phyloP scores from a whole-genome alignment of 2,797 vertebrate species.

The Syngnathus acus region DNA sequence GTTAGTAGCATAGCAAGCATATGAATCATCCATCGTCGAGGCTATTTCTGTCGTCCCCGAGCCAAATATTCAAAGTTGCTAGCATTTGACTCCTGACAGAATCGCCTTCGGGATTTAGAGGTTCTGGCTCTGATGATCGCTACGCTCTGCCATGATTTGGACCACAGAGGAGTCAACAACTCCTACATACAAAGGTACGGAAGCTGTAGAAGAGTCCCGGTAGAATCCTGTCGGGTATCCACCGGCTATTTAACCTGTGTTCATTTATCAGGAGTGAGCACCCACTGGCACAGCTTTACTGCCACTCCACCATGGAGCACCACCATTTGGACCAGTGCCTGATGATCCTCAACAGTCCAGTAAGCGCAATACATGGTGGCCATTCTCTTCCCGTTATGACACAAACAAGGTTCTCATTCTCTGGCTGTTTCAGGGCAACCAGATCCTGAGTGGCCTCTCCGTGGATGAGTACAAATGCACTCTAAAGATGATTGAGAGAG shows the following conservation, averaged over 20 bases:
- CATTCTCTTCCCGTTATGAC: not conserved
- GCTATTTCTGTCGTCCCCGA: not conserved
- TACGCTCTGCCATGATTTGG: constrained; percentile 89
- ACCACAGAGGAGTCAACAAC: constrained; percentile 98
- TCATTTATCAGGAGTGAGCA: constrained; percentile 82
- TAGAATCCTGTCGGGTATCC: constrained; percentile 1
- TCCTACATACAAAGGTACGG: constrained; percentile 89
- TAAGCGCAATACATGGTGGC: constrained; percentile 54
- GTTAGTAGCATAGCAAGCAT: constrained; percentile 50
- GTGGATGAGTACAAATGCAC: constrained; percentile 90
- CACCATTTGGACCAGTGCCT: constrained; percentile 98
- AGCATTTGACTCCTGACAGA: constrained; percentile 52
- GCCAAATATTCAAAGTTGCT: not conserved
- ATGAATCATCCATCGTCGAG: not conserved
- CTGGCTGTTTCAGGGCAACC: constrained; percentile 77
- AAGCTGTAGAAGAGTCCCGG: not conserved
- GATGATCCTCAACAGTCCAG: constrained; percentile 96
- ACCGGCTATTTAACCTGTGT: constrained; percentile 8
- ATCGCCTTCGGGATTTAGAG: constrained; percentile 82
- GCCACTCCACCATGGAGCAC: constrained; percentile 97
- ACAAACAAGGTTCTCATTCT: not conserved
- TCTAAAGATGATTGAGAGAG: constrained; percentile 92
- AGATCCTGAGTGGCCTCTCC: constrained; percentile 90
- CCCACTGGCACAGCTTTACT: constrained; percentile 92
- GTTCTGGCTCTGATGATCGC: constrained; percentile 89